Evolutionary conservation across 2,888 invertebrate species (phyloP), one percentile per base, ranked within the genome.

Genomic region (Lithophane ornitopus): DNA sequence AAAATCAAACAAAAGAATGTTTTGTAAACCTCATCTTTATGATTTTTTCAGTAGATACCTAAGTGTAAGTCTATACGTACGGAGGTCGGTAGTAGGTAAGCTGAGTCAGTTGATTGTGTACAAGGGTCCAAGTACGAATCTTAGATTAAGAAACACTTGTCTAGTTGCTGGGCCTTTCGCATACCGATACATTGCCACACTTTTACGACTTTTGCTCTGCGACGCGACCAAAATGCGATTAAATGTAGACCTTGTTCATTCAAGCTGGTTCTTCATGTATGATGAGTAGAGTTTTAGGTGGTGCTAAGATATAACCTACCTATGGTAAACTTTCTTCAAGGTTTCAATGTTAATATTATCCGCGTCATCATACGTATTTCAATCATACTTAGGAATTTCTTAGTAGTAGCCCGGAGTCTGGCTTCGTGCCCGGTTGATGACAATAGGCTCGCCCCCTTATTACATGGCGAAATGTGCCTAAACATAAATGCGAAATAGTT

Each of bases 91-190:
- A 59, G 46, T 19, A 16, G 46, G 46, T 26, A 34, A 70, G n/a
- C 74, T 66, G 70, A 82, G 34, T 70, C 58, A 63, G 76, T 70
- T 62, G 56, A 59, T 81, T 70, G 56, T 70, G 56, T 84, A 80
- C 61, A 54, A 44, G 41, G 82, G 69, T 49, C 69, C 54, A 54
- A 80, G 74, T 81, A 70, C 81, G 14, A 70, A 74, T 71, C 74
- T 19, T 26, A 70, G 65, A 74, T 83, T 83, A 74, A 74, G 83
- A 72, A 85, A 84, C 82, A 85, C 83, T 78, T 82, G 78, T 85
- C 78, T 78, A 67, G 67, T 63, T 49, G 63, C 62, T 19, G 56
- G 46, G 61, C 66, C 83, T 78, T 82, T 77, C 82, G 85, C 85
- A 76, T 82, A 69, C 82, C 77, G 62, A 82, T 85, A 85, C 52